Conservation (phyloP, 2,888 invertebrate species). For the Phorcus lineatus region DNA sequence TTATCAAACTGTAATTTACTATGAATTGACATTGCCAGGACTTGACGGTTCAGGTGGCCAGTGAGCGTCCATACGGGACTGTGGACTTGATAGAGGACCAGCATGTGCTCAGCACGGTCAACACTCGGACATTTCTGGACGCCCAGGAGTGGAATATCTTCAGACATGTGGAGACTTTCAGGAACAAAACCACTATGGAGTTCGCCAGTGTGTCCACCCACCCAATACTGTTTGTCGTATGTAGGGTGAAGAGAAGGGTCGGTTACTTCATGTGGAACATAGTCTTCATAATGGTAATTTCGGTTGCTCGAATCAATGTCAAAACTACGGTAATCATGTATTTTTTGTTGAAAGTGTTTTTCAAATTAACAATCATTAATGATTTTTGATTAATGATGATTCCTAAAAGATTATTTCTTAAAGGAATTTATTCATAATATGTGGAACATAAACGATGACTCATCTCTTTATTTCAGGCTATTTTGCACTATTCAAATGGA, state of each 20-base stretch:
- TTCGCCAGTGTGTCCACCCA: slow-evolving; percentile 59
- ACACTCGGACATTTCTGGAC: slow-evolving; percentile 58
- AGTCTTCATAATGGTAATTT: slow-evolving; percentile 61
- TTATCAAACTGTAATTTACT: neutral
- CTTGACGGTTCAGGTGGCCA: slow-evolving; percentile 54
- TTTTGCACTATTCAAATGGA: no score
- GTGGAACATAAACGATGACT: no score
- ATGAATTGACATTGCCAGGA: slow-evolving; percentile 43
- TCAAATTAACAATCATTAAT: no score
- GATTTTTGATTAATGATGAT: no score
- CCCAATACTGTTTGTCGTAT: slow-evolving; percentile 59
- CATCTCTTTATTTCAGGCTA: no score
- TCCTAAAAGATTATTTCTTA: no score
- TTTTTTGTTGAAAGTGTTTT: no score
- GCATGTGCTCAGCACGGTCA: slow-evolving; percentile 53
- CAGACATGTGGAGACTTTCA: slow-evolving; percentile 59
- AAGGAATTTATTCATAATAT: no score
- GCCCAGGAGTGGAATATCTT: slow-evolving; percentile 61
- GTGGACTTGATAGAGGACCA: slow-evolving; percentile 58
- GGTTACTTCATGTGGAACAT: slow-evolving; percentile 69
- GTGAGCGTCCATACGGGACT: slow-evolving; percentile 51
- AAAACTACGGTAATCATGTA: no score
- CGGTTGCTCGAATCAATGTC: neutral
- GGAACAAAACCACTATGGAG: slow-evolving; percentile 55
- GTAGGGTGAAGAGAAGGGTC: slow-evolving; percentile 58